Evolutionary conservation across 2,888 invertebrate species (phyloP).

Genomic region (Noctua comes): DNA sequence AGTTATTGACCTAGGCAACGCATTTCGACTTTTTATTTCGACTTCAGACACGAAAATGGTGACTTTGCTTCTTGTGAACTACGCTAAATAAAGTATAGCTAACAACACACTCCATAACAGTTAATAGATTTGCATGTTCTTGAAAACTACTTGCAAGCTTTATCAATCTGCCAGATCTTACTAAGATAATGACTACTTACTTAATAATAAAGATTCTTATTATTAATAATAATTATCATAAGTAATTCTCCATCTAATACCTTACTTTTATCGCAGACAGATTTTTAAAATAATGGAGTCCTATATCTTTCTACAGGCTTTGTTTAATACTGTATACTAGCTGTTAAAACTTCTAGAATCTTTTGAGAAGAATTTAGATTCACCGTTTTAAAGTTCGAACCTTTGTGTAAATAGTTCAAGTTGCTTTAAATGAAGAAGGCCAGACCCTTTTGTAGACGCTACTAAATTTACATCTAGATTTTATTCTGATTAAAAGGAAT

Average conservation of each 20-base stretch:
- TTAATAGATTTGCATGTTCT: neutral
- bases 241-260: neutral
- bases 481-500: neutral
- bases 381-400: slow-evolving; percentile 19
- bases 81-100: neutral
- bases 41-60: neutral
- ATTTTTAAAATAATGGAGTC: slow-evolving; percentile 31
- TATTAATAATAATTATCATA: neutral
- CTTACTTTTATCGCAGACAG: slow-evolving; percentile 2
- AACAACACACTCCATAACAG: neutral
- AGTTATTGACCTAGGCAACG: no score
- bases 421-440: slow-evolving; percentile 12
- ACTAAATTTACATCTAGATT: neutral
- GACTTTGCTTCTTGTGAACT: neutral
- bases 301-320: slow-evolving; percentile 41
- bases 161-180: neutral
- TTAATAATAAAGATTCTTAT: no score
- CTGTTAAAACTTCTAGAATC: slow-evolving; percentile 62
- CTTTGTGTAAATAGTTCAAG: slow-evolving; percentile 33
- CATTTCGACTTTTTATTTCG: no score
- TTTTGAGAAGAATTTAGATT: slow-evolving; percentile 41
- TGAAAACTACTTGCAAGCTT: neutral
- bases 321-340: slow-evolving; percentile 52
- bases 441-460: neutral
- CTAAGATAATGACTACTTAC: no score